Percentiles rank a stretch among this genome's conserved stretches.
These are phyloP conservation scores for Geococcyx californianus DNA, from an alignment of 2,113 vertebrate genomes.

Conservation along the genomic window DNA sequence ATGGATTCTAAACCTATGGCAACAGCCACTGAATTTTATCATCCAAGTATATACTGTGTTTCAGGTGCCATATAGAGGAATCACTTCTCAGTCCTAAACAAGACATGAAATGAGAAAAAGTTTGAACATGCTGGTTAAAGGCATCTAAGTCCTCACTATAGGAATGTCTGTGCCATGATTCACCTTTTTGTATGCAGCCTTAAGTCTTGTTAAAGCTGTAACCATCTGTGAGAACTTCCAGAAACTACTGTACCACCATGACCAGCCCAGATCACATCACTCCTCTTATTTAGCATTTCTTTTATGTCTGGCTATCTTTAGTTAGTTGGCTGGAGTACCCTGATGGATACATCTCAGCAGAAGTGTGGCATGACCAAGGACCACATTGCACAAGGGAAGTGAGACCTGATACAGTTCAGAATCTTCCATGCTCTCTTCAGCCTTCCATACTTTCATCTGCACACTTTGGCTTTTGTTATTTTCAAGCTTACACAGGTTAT, in stretches of 20 bases:
- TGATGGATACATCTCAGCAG: background rate
- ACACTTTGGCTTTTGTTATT: background rate
- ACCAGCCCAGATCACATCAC: background rate
- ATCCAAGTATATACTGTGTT: background rate
- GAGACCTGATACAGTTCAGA: background rate
- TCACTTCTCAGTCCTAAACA: background rate
- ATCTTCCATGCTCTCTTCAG: background rate
- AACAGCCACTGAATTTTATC: background rate
- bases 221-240: background rate
- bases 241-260: background rate
- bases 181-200: background rate
- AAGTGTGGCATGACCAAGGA: background rate
- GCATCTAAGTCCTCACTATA: background rate
- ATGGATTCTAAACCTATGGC: background rate
- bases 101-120: background rate
- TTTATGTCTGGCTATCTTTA: background rate
- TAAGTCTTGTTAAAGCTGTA: background rate
- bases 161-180: background rate
- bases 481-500: background rate
- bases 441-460: background rate
- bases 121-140: background rate
- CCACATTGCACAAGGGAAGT: background rate
- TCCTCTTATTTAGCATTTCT: background rate
- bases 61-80: background rate
- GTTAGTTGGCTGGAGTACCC: background rate